Conservation (phyloP, 2,888 invertebrate species). For the Drosophila multiciliata region DNA sequence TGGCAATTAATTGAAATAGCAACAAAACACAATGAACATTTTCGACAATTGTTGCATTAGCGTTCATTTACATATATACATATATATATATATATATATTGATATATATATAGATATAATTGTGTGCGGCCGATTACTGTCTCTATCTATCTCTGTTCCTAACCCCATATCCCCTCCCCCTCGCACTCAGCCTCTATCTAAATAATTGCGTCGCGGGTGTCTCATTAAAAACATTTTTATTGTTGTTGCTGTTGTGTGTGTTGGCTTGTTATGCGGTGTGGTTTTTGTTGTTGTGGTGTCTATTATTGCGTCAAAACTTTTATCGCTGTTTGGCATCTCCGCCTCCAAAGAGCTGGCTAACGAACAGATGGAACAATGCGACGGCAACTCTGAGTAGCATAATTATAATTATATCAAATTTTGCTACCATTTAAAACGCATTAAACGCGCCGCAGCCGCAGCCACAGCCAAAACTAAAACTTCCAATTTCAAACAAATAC, state of each 20-base stretch:
- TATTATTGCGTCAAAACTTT: conserved; percentile 62
- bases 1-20: conserved; percentile 69
- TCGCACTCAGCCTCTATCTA: conserved; percentile 17
- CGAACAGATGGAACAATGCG: conserved; percentile 50
- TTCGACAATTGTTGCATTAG: conserved; percentile 59
- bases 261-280: conserved; percentile 32
- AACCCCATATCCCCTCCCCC: not conserved
- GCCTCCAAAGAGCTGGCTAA: conserved; percentile 13
- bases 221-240: conserved; percentile 50
- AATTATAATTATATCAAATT: conserved; percentile 82
- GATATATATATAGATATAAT: not conserved
- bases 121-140: conserved; percentile 23
- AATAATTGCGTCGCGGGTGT: conserved; percentile 54
- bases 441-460: conserved; percentile 66
- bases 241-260: conserved; percentile 13
- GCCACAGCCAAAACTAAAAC: conserved; percentile 29
- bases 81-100: conserved; percentile 7
- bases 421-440: conserved; percentile 81
- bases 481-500: not conserved
- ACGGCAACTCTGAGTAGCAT: conserved; percentile 52
- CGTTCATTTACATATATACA: conserved; percentile 33
- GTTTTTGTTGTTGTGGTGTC: conserved; percentile 34
- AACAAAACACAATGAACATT: conserved; percentile 21
- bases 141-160: conserved; percentile 11
- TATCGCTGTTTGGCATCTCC: conserved; percentile 62